These are phyloP conservation scores for Rhagonycha fulva DNA, from an alignment of 2,888 invertebrate genomes.

Conservation along the genomic window DNA sequence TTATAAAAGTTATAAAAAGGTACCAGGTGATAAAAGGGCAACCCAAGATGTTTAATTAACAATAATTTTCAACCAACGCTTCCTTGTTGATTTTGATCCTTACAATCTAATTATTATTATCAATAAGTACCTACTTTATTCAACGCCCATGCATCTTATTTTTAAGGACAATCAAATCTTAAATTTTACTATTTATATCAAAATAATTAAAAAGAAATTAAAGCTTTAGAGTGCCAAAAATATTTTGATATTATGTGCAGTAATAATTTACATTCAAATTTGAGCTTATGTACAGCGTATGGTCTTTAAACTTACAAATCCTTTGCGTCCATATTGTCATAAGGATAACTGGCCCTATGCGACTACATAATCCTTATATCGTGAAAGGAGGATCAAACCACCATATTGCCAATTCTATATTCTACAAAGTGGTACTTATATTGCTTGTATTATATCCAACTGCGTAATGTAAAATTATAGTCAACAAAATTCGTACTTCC, in stretches of 20 bases:
- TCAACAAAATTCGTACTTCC: not conserved
- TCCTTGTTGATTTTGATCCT: too few relatives aligned
- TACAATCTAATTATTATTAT: too few relatives aligned
- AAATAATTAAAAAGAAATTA: not conserved
- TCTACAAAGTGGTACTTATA: not conserved
- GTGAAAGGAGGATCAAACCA: not conserved
- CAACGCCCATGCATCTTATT: too few relatives aligned
- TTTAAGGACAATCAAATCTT: not conserved
- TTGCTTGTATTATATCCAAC: not conserved
- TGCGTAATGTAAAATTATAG: not conserved
- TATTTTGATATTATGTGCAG: not conserved
- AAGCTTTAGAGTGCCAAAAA: not conserved
- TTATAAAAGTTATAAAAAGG: too few relatives aligned
- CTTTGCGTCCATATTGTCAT: slow-evolving; percentile 14
- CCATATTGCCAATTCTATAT: not conserved
- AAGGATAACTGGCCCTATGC: slow-evolving; percentile 6
- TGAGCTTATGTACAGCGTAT: not conserved
- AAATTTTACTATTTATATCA: not conserved
- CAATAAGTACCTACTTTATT: too few relatives aligned
- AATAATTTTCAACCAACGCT: too few relatives aligned
- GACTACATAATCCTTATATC: slow-evolving; percentile 11
- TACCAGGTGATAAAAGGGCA: too few relatives aligned
- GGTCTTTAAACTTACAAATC: slow-evolving; percentile 2
- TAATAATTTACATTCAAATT: not conserved
- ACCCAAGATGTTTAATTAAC: too few relatives aligned